Base-by-base conservation (phyloP, 2,888 invertebrate species). In the Netelia virgata region DNA sequence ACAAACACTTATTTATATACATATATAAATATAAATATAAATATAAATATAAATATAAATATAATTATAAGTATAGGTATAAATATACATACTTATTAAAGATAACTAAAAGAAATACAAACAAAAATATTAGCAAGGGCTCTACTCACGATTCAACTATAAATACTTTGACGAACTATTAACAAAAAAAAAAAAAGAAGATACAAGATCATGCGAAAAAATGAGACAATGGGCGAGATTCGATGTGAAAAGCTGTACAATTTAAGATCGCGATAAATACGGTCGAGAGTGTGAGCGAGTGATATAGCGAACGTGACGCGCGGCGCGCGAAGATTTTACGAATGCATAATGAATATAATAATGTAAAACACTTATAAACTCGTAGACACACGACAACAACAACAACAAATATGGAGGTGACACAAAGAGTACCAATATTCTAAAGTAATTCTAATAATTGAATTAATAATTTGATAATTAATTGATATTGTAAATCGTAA, bases 371-470 rank as follows among this genome's bases (percentile, higher is more conserved):
- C 81, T 75, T 80, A 73, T 76, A 77, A 84, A 73, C 72, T 78
- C 81, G 80, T 81, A 61, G 70, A 72, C 75, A 84, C 63, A 78
- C 59, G 73, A 75, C 43, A 66, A 69, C n/a, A 77, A 77, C 41
- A 81, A 70, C 28, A 81, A 75, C 23, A 72, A 81, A 82, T 81
- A 89, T 84, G 87, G 87, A 88, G 89, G 88, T 90, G 91, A 91
- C 90, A 90, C 91, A 91, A 91, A 92, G 92, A 93, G 92, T 93
- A 93, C 93, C 93, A 93, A 93, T 93, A 93, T 93, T 93, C 93
- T 93, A 93, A 93, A 93, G 90, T 93, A 93, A 93, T 93, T 93
- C 93, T 93, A 93, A 93, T 92, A 90, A 91, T 92, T 93, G 90
- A 92, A 92, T 92, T 92, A 91, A 93, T 91, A 91, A 93, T 93